phyloP scores from a whole-genome alignment of 2,797 vertebrate genomes.

The Phrynocephalus vlangalii region DNA sequence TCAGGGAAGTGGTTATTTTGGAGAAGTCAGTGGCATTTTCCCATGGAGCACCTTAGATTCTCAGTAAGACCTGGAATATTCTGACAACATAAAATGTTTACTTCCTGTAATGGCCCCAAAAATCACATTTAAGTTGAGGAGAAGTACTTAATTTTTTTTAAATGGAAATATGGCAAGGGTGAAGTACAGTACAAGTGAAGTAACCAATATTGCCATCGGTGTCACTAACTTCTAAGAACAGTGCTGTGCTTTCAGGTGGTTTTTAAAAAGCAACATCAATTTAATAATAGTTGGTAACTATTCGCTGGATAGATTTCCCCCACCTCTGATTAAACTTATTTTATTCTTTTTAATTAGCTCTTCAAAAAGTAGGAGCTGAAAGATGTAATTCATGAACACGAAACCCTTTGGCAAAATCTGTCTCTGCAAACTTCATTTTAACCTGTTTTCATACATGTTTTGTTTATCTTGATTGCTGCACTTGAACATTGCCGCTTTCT shows the following conservation, averaged over 20 bases:
- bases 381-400: neutral
- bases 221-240: neutral
- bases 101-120: neutral
- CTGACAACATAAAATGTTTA: neutral
- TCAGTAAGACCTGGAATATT: neutral
- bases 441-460: neutral
- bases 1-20: too few relatives aligned
- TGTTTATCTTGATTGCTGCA: neutral
- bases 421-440: neutral
- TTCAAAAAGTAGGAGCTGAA: neutral
- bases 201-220: neutral
- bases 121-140: neutral
- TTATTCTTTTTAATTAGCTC: too few relatives aligned
- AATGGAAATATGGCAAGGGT: too few relatives aligned
- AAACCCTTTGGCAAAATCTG: neutral
- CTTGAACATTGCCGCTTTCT: neutral
- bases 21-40: neutral
- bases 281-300: neutral
- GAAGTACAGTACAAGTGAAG: neutral
- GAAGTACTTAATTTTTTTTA: too few relatives aligned
- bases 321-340: too few relatives aligned
- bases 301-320: neutral
- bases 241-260: neutral
- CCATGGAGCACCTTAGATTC: neutral
- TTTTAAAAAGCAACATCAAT: neutral